Evolutionary conservation across 2,888 invertebrate genomes (phyloP).

Genomic region (Stratiomys singularior): DNA sequence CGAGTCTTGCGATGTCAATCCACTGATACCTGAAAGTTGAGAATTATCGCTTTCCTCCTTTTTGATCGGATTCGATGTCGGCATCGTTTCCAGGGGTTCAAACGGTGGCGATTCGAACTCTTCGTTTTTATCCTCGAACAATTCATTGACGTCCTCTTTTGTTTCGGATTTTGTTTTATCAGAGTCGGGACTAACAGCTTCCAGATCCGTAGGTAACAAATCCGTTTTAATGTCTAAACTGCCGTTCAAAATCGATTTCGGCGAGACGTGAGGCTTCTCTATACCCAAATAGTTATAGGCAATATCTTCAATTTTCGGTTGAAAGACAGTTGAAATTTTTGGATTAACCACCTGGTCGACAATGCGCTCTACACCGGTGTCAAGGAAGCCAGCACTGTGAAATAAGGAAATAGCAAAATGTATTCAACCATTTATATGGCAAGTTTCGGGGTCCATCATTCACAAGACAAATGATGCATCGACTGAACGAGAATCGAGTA

Average conservation of each 20-base stretch:
- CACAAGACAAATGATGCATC: too few relatives aligned
- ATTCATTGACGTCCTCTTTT: slow-evolving; percentile 58
- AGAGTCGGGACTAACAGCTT: slow-evolving; percentile 84
- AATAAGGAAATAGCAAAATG: not conserved
- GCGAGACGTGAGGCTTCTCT: slow-evolving; percentile 72
- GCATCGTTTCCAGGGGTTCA: slow-evolving; percentile 70
- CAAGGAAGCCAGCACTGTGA: slow-evolving; percentile 84
- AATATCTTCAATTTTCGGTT: slow-evolving; percentile 90
- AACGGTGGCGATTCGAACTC: slow-evolving; percentile 75
- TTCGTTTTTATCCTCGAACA: slow-evolving; percentile 61
- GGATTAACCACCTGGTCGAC: slow-evolving; percentile 97
- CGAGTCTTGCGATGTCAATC: slow-evolving; percentile 62
- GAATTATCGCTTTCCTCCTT: slow-evolving; percentile 70
- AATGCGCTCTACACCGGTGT: slow-evolving; percentile 91
- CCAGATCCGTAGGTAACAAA: slow-evolving; percentile 79
- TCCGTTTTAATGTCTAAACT: slow-evolving; percentile 65
- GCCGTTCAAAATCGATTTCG: slow-evolving; percentile 54
- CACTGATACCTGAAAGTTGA: slow-evolving; percentile 69
- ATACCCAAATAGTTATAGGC: slow-evolving; percentile 88
- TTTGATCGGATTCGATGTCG: slow-evolving; percentile 56
- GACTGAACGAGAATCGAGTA: too few relatives aligned
- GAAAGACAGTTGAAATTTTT: slow-evolving; percentile 87
- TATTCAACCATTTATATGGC: not conserved
- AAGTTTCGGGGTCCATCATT: not conserved
- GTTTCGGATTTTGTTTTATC: slow-evolving; percentile 68